phyloP scores from a whole-genome alignment of 92 coral and sea anemone genomes.

The Porites divaricata region DNA sequence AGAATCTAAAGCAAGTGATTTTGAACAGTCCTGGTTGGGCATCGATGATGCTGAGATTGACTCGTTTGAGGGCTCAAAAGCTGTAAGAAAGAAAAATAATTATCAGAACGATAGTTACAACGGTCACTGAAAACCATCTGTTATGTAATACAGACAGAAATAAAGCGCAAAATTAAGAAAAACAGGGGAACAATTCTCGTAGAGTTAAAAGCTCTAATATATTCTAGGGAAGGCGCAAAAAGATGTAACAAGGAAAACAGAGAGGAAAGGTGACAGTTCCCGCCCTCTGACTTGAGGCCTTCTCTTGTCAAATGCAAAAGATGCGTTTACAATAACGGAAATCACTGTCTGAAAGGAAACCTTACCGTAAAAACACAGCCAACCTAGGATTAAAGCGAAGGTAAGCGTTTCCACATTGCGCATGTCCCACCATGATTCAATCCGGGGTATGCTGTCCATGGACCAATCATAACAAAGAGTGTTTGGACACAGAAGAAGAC shows the following conservation, averaged over 20 bases:
- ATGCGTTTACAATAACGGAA: too few species aligned
- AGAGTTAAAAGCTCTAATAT: too few species aligned
- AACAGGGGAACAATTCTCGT: too few species aligned
- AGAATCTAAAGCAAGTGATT: conserved; percentile 12
- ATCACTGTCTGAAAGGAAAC: too few species aligned
- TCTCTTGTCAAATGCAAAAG: too few species aligned
- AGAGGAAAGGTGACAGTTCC: too few species aligned
- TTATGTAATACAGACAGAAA: too few species aligned
- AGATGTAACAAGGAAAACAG: too few species aligned
- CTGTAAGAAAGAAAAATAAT: background rate
- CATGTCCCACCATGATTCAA: conserved; percentile 65
- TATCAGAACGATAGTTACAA: background rate
- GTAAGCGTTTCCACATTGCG: conserved; percentile 60
- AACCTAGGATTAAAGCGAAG: conserved; percentile 9
- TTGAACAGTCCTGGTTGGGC: background rate
- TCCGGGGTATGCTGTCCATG: conserved; percentile 87
- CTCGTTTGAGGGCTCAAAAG: background rate
- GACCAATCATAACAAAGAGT: conserved; percentile 93
- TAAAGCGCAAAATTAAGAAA: too few species aligned
- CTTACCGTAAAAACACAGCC: conserved; percentile 64
- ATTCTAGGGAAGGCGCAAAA: too few species aligned
- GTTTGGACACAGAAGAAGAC: conserved; percentile 75
- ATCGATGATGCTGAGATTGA: background rate
- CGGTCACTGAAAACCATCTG: too few species aligned
- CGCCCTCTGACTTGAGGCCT: too few species aligned